Percentiles rank a stretch among this genome's conserved stretches.
These are phyloP conservation scores for Eucera pruinosa DNA, from an alignment of 2,888 invertebrate species.

Conservation along the genomic window DNA sequence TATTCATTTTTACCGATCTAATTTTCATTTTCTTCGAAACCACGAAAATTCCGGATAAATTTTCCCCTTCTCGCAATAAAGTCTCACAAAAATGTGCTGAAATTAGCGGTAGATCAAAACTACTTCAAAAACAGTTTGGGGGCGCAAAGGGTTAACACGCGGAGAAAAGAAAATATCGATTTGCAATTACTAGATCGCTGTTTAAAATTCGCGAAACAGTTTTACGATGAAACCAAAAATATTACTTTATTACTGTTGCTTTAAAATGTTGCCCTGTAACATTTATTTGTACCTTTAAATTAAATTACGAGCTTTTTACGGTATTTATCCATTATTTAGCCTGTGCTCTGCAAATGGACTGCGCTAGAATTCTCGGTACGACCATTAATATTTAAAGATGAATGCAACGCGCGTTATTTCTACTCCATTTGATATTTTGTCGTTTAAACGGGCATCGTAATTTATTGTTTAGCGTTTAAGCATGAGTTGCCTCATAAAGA, in stretches of 20 bases:
- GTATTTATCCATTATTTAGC: not conserved
- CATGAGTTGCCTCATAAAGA: not conserved
- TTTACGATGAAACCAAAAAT: not conserved
- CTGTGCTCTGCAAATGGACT: not conserved
- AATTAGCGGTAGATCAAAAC: too few relatives aligned
- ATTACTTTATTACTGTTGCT: not conserved
- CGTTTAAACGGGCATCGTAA: not conserved
- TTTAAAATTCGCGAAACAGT: too few relatives aligned
- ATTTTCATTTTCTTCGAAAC: too few relatives aligned
- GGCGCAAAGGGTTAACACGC: not conserved
- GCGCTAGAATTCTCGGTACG: not conserved
- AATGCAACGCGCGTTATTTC: not conserved
- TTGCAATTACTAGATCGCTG: not conserved
- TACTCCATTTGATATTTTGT: not conserved
- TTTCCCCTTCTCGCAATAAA: too few relatives aligned
- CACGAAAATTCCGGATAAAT: too few relatives aligned
- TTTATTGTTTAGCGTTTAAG: conserved; percentile 7
- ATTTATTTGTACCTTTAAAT: not conserved
- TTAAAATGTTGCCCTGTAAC: not conserved
- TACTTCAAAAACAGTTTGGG: too few relatives aligned
- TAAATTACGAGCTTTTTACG: too few relatives aligned
- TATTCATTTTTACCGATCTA: too few relatives aligned
- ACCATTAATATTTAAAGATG: not conserved
- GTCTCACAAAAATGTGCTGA: too few relatives aligned
- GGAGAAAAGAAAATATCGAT: not conserved